These are phyloP conservation scores for Harpalus rubripes DNA, from an alignment of 2,888 invertebrate genomes.

Conservation along the genomic window DNA sequence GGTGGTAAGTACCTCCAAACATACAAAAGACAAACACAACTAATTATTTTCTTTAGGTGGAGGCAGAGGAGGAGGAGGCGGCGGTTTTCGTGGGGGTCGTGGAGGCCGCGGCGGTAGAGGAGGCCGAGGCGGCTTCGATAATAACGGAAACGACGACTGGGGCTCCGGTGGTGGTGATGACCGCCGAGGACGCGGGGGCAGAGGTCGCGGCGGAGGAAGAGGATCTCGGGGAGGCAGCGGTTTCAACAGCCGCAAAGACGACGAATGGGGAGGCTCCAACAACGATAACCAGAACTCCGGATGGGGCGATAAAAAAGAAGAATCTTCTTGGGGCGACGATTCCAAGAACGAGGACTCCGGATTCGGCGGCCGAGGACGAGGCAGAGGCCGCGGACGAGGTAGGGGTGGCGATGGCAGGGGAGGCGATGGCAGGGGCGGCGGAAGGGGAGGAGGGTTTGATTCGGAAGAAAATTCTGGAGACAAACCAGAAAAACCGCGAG, in stretches of 20 bases:
- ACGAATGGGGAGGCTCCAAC: constrained; percentile 67
- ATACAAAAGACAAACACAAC: background rate
- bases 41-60: constrained; percentile 25
- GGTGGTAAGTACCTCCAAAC: constrained; percentile 40
- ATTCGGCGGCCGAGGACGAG: constrained; percentile 72
- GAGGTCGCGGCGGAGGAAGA: constrained; percentile 69
- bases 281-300: constrained; percentile 56
- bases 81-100: constrained; percentile 64
- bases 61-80: constrained; percentile 67
- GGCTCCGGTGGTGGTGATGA: constrained; percentile 70
- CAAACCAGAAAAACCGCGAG: constrained; percentile 77
- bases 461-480: constrained; percentile 42
- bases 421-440: constrained; percentile 67
- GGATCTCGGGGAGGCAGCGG: constrained; percentile 67
- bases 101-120: constrained; percentile 63
- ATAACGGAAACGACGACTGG: constrained; percentile 70
- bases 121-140: constrained; percentile 65
- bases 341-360: constrained; percentile 68
- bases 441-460: constrained; percentile 67
- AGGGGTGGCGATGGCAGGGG: constrained; percentile 69
- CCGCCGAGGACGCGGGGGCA: constrained; percentile 69
- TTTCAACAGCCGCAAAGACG: constrained; percentile 58
- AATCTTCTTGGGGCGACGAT: constrained; percentile 34
- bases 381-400: constrained; percentile 68
- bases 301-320: too few relatives aligned